Evolutionary conservation across 2,113 vertebrate species (phyloP).

Genomic region (Dissostichus mawsoni): DNA sequence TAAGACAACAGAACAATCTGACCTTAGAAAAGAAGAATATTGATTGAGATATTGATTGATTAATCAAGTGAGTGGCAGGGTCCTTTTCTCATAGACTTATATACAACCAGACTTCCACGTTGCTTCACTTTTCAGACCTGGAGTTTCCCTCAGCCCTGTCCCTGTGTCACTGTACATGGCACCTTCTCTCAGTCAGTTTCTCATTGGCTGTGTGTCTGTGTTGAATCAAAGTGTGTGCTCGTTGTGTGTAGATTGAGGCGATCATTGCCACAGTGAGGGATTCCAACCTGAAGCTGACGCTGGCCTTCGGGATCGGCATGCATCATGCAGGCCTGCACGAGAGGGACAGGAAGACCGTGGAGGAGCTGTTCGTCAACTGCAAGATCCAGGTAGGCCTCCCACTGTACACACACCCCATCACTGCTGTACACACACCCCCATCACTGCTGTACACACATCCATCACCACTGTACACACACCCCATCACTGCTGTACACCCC

Average conservation of each 20-base stretch:
- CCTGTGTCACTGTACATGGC: neutral
- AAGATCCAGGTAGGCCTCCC: conserved; percentile 91
- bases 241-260: conserved; percentile 88
- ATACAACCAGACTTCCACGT: no score
- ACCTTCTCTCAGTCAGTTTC: neutral
- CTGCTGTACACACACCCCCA: no score
- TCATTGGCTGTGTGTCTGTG: neutral
- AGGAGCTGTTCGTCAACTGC: conserved; percentile 98
- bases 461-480: no score
- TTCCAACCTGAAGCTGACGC: conserved; percentile 95
- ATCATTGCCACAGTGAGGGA: conserved; percentile 93
- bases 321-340: conserved; percentile 97
- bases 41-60: no score
- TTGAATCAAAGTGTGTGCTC: neutral
- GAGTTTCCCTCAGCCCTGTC: no score
- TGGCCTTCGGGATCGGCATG: conserved; percentile 98
- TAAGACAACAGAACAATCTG: no score
- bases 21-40: no score
- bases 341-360: conserved; percentile 94
- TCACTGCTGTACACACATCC: no score
- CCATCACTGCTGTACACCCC: no score
- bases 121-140: no score
- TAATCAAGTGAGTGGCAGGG: no score
- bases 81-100: no score
- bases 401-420: neutral